Percentiles rank a stretch among this genome's conserved stretches.
Evolutionary conservation across 2,888 invertebrate species (phyloP).

Genomic region (Zaprionus obscuricornis): DNA sequence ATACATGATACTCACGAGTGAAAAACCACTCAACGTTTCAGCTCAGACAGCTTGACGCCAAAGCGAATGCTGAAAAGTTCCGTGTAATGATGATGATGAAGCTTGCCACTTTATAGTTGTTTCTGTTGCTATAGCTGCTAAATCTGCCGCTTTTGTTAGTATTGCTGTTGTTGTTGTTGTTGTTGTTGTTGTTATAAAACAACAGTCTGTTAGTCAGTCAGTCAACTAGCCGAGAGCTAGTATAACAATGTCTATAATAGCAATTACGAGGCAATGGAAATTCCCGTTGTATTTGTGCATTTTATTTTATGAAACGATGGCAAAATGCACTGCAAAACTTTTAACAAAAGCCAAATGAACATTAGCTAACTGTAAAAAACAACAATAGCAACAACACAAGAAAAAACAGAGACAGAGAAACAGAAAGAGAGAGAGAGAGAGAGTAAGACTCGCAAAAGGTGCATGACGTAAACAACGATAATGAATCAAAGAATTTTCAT

Average conservation of each 20-base stretch:
- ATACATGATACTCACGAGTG: conserved; percentile 51
- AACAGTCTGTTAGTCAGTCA: conserved; percentile 24
- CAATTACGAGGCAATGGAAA: conserved; percentile 66
- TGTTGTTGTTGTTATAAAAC: conserved; percentile 33
- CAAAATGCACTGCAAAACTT: conserved; percentile 40
- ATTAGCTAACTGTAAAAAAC: background rate
- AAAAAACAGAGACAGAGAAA: background rate
- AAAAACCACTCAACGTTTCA: conserved; percentile 56
- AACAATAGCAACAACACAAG: background rate
- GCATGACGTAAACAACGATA: conserved; percentile 32
- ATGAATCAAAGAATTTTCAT: conserved; percentile 37
- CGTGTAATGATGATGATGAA: conserved; percentile 54
- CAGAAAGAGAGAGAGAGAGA: background rate
- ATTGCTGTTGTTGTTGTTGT: conserved; percentile 16
- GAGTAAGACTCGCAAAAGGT: conserved; percentile 4
- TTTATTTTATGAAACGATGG: conserved; percentile 44
- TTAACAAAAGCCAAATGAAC: conserved; percentile 36
- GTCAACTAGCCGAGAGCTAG: conserved; percentile 28
- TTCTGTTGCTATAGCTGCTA: no score
- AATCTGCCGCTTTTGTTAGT: no score
- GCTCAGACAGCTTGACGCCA: conserved; percentile 75
- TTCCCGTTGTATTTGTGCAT: conserved; percentile 60
- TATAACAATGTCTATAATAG: conserved; percentile 53
- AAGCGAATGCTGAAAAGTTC: conserved; percentile 59
- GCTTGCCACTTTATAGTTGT: conserved; percentile 28